Percentiles rank a stretch among this genome's conserved stretches.
Conservation (phyloP, 2,113 vertebrate genomes). For the Tragelaphus imberbis region DNA sequence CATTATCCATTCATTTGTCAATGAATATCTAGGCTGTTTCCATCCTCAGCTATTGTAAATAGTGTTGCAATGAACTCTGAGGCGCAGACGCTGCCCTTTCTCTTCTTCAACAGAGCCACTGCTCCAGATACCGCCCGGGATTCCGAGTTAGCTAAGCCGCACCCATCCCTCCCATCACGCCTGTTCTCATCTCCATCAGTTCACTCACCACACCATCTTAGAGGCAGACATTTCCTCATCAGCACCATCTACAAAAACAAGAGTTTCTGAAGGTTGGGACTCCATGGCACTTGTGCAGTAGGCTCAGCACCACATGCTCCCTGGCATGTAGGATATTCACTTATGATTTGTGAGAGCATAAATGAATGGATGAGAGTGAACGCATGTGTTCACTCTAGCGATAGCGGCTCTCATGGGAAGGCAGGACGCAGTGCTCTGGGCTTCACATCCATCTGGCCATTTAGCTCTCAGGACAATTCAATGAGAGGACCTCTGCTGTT, state of each 20-base stretch:
- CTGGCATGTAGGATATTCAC: no score
- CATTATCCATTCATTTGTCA: background rate
- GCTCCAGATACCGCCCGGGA: background rate
- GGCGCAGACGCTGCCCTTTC: background rate
- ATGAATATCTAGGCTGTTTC: background rate
- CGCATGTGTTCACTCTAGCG: rapidly evolving
- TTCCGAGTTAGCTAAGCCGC: background rate
- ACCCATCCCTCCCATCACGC: rapidly evolving
- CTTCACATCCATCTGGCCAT: rapidly evolving
- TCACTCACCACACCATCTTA: background rate
- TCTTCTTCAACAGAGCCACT: background rate
- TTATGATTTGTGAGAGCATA: background rate
- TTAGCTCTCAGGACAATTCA: background rate
- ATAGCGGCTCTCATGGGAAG: rapidly evolving
- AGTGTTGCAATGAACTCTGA: background rate
- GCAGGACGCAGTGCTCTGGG: rapidly evolving
- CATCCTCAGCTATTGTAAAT: background rate
- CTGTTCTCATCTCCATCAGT: background rate
- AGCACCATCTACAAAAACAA: background rate
- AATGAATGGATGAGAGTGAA: background rate
- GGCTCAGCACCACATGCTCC: rapidly evolving
- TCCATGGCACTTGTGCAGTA: rapidly evolving
- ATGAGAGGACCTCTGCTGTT: rapidly evolving
- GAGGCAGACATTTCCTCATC: background rate
- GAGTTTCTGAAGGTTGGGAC: background rate